Percentiles rank a stretch among this genome's conserved stretches.
phyloP scores from a whole-genome alignment of 2,797 vertebrate genomes.

The Rhincodon typus region DNA sequence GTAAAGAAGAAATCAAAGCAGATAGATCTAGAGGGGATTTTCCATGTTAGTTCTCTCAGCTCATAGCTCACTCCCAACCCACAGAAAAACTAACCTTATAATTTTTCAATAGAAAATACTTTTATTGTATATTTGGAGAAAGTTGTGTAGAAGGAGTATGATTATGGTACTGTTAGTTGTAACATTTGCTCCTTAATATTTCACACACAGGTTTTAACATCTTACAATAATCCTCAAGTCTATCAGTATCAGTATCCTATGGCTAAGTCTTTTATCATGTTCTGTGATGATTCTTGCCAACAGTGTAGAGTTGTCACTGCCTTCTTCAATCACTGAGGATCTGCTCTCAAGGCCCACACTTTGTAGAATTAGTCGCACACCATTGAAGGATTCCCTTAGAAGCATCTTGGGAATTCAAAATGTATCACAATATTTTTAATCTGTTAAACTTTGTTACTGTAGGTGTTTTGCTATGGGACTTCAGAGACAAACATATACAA shows the following conservation, averaged over 20 bases:
- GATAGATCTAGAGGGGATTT: neutral
- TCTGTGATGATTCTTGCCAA: neutral
- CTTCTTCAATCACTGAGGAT: constrained; percentile 1
- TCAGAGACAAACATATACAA: neutral
- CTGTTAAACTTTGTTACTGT: neutral
- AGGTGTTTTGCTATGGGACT: neutral
- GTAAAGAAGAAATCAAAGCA: neutral
- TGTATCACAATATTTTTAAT: neutral
- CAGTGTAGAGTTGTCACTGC: neutral
- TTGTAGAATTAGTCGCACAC: constrained; percentile 11
- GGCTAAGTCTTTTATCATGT: neutral
- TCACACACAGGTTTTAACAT: neutral
- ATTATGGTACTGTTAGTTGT: neutral
- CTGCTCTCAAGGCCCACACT: neutral
- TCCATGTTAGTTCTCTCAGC: neutral
- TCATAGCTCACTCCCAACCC: neutral
- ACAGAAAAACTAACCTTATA: neutral
- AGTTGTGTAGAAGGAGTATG: neutral
- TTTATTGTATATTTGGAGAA: neutral
- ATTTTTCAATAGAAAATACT: neutral
- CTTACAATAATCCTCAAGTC: neutral
- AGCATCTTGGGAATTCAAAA: neutral
- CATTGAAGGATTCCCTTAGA: neutral
- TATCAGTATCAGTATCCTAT: neutral
- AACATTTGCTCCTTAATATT: neutral